Evolutionary conservation across 1,140 invertebrate genomes (phyloP).

Genomic region (Varroa destructor): DNA sequence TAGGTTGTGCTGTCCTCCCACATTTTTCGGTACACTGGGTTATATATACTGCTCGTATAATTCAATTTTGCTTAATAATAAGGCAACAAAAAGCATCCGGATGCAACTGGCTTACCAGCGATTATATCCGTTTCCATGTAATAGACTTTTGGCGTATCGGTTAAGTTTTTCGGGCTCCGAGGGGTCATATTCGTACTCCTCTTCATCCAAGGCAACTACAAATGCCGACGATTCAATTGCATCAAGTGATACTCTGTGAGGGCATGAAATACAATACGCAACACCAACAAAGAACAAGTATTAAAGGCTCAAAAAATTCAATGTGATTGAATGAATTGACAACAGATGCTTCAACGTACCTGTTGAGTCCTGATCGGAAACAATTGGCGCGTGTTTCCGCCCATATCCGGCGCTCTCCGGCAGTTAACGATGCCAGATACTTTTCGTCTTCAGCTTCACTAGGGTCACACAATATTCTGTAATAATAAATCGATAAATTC

Average conservation of each 20-base stretch:
- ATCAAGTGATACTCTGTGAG: conserved; percentile 10
- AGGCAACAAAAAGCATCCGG: too few relatives aligned
- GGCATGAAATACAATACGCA: background rate
- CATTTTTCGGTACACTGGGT: too few relatives aligned
- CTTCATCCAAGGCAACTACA: conserved; percentile 73
- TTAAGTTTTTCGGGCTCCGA: conserved; percentile 63
- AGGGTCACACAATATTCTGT: conserved; percentile 1
- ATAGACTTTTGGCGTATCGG: conserved; percentile 63
- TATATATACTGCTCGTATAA: too few relatives aligned
- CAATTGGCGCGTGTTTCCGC: conserved; percentile 58
- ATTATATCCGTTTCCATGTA: conserved; percentile 91
- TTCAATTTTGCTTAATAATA: too few relatives aligned
- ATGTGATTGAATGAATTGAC: too few relatives aligned
- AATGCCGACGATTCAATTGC: conserved; percentile 55
- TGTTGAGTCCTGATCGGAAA: conserved; percentile 71
- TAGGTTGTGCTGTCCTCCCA: too few relatives aligned
- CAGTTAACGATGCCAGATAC: conserved; percentile 76
- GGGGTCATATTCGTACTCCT: conserved; percentile 62
- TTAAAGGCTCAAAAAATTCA: too few relatives aligned
- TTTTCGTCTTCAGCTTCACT: conserved; percentile 54
- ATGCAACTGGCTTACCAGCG: conserved; percentile 52
- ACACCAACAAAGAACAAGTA: background rate
- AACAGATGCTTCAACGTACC: conserved; percentile 36
- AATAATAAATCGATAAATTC: background rate
- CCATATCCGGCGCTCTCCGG: conserved; percentile 76